These are phyloP conservation scores for Parapristionchus giblindavisi DNA, from an alignment of 2,888 invertebrate species.

Conservation along the genomic window DNA sequence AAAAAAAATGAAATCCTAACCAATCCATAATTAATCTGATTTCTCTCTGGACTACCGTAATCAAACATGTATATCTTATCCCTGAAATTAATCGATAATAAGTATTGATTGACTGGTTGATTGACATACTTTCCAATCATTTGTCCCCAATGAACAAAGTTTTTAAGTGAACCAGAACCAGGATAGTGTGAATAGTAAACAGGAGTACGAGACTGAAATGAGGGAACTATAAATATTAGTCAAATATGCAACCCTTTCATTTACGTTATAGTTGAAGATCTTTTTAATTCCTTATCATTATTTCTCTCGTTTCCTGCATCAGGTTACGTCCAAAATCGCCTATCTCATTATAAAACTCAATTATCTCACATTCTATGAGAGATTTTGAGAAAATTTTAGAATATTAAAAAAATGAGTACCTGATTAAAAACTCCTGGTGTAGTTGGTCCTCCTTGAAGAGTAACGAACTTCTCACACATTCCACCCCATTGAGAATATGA, in stretches of 20 bases:
- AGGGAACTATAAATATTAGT: neutral
- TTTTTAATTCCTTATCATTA: too few species aligned
- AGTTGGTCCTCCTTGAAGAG: slow-evolving; percentile 9
- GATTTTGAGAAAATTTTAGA: neutral
- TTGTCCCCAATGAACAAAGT: slow-evolving; percentile 35
- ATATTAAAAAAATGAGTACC: neutral
- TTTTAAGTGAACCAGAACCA: slow-evolving; percentile 21
- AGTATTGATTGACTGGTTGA: neutral
- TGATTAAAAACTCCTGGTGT: neutral
- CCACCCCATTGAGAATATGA: neutral
- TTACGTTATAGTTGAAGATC: too few species aligned
- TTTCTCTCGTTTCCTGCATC: too few species aligned
- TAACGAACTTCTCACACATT: slow-evolving; percentile 1
- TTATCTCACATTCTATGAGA: neutral
- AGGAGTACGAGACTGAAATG: neutral
- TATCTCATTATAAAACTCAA: too few species aligned
- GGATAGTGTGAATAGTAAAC: slow-evolving; percentile 36
- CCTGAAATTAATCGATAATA: neutral
- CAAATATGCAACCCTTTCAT: too few species aligned
- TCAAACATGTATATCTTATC: slow-evolving; percentile 1
- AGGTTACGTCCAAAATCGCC: too few species aligned
- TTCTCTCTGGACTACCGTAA: neutral
- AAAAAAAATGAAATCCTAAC: too few species aligned
- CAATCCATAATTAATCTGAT: slow-evolving; percentile 16
- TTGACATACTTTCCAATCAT: slow-evolving; percentile 11